Percentiles rank a stretch among this genome's conserved stretches.
Evolutionary conservation across 2,113 vertebrate genomes (phyloP).

Genomic region (Paramormyrops kingsleyae): DNA sequence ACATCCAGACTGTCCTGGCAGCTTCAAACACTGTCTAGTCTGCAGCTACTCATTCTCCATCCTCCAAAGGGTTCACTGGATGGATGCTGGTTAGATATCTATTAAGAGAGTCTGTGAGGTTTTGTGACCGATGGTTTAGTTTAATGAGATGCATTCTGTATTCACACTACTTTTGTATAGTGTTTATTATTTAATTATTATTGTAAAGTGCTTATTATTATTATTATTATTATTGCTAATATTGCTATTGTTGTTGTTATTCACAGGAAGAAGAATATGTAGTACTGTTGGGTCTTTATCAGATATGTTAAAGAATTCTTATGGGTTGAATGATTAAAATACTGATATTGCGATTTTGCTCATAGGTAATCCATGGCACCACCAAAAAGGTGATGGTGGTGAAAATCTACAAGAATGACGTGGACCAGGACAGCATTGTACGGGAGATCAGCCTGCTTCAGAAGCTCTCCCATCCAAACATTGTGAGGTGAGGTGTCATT

Average conservation of each 20-base stretch:
- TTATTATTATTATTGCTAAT: neutral
- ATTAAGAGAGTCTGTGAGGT: neutral
- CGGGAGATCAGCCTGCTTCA: constrained; percentile 80
- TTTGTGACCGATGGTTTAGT: neutral
- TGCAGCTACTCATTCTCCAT: neutral
- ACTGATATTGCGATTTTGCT: neutral
- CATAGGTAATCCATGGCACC: constrained; percentile 65
- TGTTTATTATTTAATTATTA: neutral
- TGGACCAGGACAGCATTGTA: constrained; percentile 80
- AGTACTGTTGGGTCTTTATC: neutral
- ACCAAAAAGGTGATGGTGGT: constrained; percentile 78
- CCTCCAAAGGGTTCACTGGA: neutral
- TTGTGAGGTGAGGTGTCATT: constrained; percentile 60
- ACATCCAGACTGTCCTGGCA: neutral
- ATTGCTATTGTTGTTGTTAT: neutral
- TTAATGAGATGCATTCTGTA: neutral
- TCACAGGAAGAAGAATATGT: neutral
- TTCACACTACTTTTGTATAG: neutral
- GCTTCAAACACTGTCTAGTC: neutral
- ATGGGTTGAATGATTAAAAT: neutral
- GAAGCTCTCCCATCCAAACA: constrained; percentile 82
- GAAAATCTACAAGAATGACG: constrained; percentile 82
- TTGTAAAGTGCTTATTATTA: neutral
- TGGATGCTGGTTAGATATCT: neutral
- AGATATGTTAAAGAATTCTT: neutral